Percentiles rank a stretch among this genome's conserved stretches.
These are phyloP conservation scores for Aleiodes testaceus DNA, from an alignment of 2,888 invertebrate species.

Conservation along the genomic window DNA sequence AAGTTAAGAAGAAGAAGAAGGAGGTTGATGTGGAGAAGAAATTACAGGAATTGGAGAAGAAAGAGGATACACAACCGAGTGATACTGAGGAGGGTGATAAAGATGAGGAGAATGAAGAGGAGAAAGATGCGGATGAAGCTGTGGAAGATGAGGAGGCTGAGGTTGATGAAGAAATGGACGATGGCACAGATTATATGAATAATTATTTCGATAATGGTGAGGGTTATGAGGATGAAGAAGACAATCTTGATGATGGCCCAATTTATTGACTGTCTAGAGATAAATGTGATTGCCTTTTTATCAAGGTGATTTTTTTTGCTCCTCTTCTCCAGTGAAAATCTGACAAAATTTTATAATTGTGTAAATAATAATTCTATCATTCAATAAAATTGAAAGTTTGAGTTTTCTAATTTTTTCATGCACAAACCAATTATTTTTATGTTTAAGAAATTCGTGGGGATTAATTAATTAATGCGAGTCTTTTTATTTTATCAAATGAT, in stretches of 20 bases:
- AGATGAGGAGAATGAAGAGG: conserved; percentile 74
- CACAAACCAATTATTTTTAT: background rate
- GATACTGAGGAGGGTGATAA: conserved; percentile 73
- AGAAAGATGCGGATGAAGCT: conserved; percentile 76
- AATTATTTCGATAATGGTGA: conserved; percentile 93
- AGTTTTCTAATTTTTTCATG: background rate
- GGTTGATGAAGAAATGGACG: conserved; percentile 88
- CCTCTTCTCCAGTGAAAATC: background rate
- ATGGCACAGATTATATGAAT: conserved; percentile 90
- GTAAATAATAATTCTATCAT: conserved; percentile 20
- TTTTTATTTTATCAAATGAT: conserved; percentile 13
- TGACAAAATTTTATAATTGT: background rate
- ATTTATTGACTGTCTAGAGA: conserved; percentile 75
- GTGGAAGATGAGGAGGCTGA: conserved; percentile 79
- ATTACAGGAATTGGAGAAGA: conserved; percentile 81
- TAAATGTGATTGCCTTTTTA: conserved; percentile 24
- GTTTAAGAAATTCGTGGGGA: background rate
- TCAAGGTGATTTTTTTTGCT: conserved; percentile 1
- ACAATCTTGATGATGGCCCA: conserved; percentile 88
- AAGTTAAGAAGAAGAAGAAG: conserved; percentile 50
- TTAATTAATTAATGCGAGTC: background rate
- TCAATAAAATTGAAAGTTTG: background rate
- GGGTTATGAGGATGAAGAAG: conserved; percentile 89
- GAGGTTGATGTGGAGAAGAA: conserved; percentile 66
- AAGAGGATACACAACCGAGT: conserved; percentile 73